phyloP scores from a whole-genome alignment of 2,113 vertebrate species.

The Ascaphus truei region DNA sequence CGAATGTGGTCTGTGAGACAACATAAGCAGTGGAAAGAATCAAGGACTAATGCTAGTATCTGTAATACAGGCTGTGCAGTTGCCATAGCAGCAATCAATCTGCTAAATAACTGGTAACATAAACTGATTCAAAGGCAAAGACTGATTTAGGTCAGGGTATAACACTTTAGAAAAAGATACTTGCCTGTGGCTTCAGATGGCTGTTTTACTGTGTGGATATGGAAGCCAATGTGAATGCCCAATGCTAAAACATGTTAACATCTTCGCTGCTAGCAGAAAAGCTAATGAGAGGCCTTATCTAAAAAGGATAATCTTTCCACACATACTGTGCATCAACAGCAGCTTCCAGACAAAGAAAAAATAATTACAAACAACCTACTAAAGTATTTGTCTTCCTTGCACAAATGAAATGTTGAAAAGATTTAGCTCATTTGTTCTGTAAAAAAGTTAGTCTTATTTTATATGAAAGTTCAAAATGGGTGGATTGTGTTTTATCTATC shows the following conservation, averaged over 20 bases:
- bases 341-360: no score
- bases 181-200: slow-evolving; percentile 48
- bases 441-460: no score
- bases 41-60: slow-evolving; percentile 50
- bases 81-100: slow-evolving; percentile 67
- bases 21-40: slow-evolving; percentile 40
- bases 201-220: slow-evolving; percentile 35
- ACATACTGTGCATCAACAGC: no score
- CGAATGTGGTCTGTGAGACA: slow-evolving; percentile 42
- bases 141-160: slow-evolving; percentile 62
- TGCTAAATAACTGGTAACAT: slow-evolving; percentile 54
- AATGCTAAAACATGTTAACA: slow-evolving; percentile 16
- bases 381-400: no score
- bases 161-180: slow-evolving; percentile 43
- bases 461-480: no score
- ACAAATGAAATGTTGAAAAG: no score
- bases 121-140: slow-evolving; percentile 65
- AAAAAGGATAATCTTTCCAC: no score
- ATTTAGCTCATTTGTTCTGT: no score
- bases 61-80: slow-evolving; percentile 52
- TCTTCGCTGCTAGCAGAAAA: neutral
- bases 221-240: slow-evolving; percentile 40
- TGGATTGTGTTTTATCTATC: no score
- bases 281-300: no score
- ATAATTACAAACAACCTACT: no score